phyloP scores from a whole-genome alignment of 2,797 vertebrate genomes.

The Nasua narica region DNA sequence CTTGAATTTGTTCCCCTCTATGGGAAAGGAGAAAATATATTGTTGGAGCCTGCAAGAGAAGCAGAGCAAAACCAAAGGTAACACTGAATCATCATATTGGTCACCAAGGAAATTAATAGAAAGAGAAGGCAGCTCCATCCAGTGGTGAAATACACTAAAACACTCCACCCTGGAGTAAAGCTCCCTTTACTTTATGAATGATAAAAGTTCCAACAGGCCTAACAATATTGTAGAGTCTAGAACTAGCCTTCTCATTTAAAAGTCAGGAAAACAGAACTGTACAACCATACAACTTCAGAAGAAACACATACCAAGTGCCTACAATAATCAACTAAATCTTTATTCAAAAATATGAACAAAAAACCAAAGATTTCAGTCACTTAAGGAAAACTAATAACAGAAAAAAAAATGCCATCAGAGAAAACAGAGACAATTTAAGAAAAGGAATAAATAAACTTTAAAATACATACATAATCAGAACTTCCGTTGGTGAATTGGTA shows the following conservation, averaged over 20 bases:
- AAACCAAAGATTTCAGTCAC: not conserved
- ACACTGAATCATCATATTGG: not conserved
- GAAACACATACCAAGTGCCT: not conserved
- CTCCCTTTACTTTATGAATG: not conserved
- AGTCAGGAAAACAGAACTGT: not conserved
- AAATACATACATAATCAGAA: not conserved
- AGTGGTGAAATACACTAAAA: not conserved
- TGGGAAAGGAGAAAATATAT: not conserved
- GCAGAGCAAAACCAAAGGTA: not conserved
- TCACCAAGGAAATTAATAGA: not conserved
- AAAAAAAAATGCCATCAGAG: not conserved
- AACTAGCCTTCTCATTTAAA: not conserved
- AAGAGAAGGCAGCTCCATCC: constrained; percentile 54
- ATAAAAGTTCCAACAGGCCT: not conserved
- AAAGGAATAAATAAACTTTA: not conserved
- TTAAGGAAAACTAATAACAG: not conserved
- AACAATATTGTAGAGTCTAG: not conserved
- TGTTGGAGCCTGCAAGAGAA: not conserved
- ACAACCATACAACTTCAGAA: not conserved
- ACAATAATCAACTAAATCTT: not conserved
- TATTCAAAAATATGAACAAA: not conserved
- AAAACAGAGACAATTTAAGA: not conserved
- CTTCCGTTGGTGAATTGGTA: not conserved
- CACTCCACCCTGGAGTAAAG: not conserved
- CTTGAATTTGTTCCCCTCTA: not conserved